phyloP scores from a whole-genome alignment of 2,888 invertebrate genomes.

The Eupithecia abbreviata region DNA sequence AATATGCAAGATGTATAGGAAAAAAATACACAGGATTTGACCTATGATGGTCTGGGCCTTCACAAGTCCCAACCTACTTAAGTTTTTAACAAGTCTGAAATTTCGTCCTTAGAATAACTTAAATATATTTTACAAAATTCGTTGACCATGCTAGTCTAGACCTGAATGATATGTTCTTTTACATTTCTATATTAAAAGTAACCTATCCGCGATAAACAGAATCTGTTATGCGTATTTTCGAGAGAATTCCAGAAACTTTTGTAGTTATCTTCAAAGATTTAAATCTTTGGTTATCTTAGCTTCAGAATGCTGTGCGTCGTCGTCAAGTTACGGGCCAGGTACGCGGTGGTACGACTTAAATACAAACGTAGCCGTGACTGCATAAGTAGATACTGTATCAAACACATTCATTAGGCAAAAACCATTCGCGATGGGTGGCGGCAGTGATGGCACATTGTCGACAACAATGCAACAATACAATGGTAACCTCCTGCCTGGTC shows the following conservation, averaged over 20 bases:
- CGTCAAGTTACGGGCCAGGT: slow-evolving; percentile 9
- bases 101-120: no score
- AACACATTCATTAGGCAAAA: slow-evolving; percentile 27
- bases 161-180: neutral
- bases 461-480: slow-evolving; percentile 38
- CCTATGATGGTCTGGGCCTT: neutral
- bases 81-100: neutral
- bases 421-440: slow-evolving; percentile 29
- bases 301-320: neutral
- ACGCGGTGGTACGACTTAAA: slow-evolving; percentile 22
- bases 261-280: neutral
- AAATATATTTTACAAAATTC: neutral
- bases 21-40: neutral
- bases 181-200: no score
- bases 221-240: neutral
- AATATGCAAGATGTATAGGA: neutral
- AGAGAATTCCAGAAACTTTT: neutral
- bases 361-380: neutral
- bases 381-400: slow-evolving; percentile 16
- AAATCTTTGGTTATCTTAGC: neutral
- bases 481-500: slow-evolving; percentile 19
- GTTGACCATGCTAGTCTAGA: neutral
- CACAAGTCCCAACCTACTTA: neutral
- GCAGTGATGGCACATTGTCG: slow-evolving; percentile 36
- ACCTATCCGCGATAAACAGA: neutral